These are phyloP conservation scores for Crematogaster levior DNA, from an alignment of 2,888 invertebrate species.

Conservation along the genomic window DNA sequence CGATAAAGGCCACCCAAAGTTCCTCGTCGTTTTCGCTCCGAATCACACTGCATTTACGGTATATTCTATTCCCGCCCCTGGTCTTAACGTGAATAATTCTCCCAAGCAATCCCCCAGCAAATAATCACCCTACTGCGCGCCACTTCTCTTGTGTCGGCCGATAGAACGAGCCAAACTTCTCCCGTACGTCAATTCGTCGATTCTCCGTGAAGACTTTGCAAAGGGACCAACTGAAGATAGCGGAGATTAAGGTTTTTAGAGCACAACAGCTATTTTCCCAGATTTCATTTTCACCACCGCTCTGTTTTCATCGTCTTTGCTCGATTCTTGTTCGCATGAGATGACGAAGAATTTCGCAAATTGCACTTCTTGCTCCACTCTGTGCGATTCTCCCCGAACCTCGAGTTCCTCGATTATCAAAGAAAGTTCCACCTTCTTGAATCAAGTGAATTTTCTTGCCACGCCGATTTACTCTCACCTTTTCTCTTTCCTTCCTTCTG, in stretches of 20 bases:
- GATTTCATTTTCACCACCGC: not conserved
- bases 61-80: not conserved
- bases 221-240: not conserved
- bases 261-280: not conserved
- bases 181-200: not conserved
- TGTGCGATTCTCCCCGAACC: not conserved
- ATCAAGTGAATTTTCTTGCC: not conserved
- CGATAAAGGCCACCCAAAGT: slow-evolving; percentile 12
- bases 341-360: not conserved
- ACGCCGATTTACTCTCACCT: not conserved
- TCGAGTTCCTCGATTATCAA: slow-evolving; percentile 8
- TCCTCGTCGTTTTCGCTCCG: not conserved
- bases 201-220: not conserved
- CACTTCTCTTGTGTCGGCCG: not conserved
- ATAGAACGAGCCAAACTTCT: not conserved
- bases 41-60: not conserved
- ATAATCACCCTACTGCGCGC: slow-evolving; percentile 13
- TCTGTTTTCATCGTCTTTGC: slow-evolving; percentile 21
- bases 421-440: not conserved
- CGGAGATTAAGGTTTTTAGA: not conserved
- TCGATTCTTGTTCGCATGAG: not conserved
- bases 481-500: not conserved
- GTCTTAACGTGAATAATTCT: slow-evolving; percentile 26
- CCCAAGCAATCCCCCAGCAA: slow-evolving; percentile 4
- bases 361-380: not conserved